Percentiles rank a stretch among this genome's conserved stretches.
Evolutionary conservation across 1,140 invertebrate species (phyloP).

Genomic region (Mamestra configurata): DNA sequence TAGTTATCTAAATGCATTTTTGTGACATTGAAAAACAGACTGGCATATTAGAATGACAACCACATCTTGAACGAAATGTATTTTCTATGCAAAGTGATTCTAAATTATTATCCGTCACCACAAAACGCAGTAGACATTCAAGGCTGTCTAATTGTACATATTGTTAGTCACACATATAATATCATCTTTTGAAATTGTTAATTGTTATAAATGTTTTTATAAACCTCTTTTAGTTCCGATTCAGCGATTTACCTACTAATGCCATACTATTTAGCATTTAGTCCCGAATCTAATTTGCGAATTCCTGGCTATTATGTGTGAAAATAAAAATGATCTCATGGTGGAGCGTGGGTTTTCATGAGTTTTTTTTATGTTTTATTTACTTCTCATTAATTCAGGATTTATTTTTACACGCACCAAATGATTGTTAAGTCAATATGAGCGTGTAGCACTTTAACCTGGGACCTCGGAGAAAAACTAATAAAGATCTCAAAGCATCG

Average conservation of each 20-base stretch:
- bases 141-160: conserved; percentile 33
- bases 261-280: not conserved
- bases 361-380: not conserved
- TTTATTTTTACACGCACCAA: not conserved
- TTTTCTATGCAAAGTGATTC: conserved; percentile 38
- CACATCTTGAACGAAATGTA: conserved; percentile 13
- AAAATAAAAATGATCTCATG: not conserved
- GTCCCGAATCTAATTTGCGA: not conserved
- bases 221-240: not conserved
- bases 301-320: not conserved
- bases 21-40: conserved; percentile 23
- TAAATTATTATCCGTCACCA: conserved; percentile 6
- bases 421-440: conserved; percentile 43
- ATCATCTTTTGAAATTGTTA: not conserved
- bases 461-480: conserved; percentile 29
- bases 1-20: conserved; percentile 16
- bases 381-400: no score
- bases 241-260: not conserved
- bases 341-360: not conserved
- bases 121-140: conserved; percentile 41
- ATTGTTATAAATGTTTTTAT: not conserved
- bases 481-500: conserved; percentile 40
- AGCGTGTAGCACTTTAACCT: conserved; percentile 44
- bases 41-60: conserved; percentile 15
- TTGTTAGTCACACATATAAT: conserved; percentile 29